Evolutionary conservation across 2,797 vertebrate genomes (phyloP).

Genomic region (Onychomys torridus): DNA sequence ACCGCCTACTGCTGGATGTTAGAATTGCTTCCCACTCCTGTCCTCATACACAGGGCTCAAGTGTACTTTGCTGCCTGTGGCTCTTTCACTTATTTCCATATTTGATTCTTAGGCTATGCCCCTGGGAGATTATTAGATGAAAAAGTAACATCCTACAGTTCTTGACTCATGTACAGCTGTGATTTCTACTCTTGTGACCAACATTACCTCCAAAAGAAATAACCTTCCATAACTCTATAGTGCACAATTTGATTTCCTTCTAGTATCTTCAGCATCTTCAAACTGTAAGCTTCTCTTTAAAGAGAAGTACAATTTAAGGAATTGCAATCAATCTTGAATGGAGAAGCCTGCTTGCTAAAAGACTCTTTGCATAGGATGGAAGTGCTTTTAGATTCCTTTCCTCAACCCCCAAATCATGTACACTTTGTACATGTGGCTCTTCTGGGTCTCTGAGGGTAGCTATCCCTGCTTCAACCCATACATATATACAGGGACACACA

Average conservation of each 20-base stretch:
- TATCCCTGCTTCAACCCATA: neutral
- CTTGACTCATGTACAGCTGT: conserved; percentile 11
- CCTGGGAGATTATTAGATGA: conserved; percentile 47
- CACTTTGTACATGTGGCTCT: neutral
- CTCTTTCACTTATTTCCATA: neutral
- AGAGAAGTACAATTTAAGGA: neutral
- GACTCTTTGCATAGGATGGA: neutral
- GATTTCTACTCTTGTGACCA: conserved; percentile 46
- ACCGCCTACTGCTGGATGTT: conserved; percentile 16
- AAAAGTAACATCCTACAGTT: conserved; percentile 31
- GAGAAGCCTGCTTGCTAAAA: neutral
- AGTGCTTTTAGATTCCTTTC: neutral
- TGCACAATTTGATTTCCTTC: neutral
- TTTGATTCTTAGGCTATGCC: neutral
- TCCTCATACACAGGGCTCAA: neutral
- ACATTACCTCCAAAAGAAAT: neutral
- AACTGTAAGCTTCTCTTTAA: conserved; percentile 32
- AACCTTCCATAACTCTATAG: conserved; percentile 32
- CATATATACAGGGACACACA: neutral
- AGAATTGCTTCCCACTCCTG: neutral
- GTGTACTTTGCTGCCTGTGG: neutral
- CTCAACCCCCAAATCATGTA: neutral
- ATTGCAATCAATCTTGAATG: neutral
- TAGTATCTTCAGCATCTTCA: conserved; percentile 16
- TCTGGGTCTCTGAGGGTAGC: neutral